Evolutionary conservation across 2,113 vertebrate species (phyloP).

Genomic region (Pyrgilauda ruficollis): DNA sequence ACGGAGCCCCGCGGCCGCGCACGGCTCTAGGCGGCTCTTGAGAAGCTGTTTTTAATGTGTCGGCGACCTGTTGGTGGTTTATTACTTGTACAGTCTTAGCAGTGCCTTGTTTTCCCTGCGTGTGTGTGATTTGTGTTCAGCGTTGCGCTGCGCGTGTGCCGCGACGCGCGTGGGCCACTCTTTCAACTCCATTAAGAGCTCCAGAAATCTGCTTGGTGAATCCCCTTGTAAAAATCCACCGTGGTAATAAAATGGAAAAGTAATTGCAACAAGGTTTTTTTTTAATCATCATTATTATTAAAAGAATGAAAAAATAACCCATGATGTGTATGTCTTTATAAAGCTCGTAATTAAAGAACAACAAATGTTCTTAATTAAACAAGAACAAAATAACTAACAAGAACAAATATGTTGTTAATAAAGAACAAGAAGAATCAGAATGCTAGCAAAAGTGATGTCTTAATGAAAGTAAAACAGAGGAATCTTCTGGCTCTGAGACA

Average conservation of each 20-base stretch:
- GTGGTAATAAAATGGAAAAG: slow-evolving; percentile 16
- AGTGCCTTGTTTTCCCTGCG: slow-evolving; percentile 43
- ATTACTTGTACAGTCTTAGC: slow-evolving; percentile 7
- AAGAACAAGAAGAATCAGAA: background rate
- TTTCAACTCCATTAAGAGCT: background rate
- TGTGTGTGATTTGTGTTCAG: background rate
- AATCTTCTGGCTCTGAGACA: background rate
- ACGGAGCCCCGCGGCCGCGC: slow-evolving; percentile 40
- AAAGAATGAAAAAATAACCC: slow-evolving; percentile 11
- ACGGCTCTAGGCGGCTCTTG: slow-evolving; percentile 64
- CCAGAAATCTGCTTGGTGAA: background rate
- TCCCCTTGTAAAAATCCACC: background rate
- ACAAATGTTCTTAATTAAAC: background rate
- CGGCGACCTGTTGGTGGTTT: background rate
- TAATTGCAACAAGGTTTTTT: slow-evolving; percentile 6
- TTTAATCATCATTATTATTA: slow-evolving; percentile 27
- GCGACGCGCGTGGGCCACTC: background rate
- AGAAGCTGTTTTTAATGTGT: background rate
- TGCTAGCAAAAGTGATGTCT: background rate
- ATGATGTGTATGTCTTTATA: background rate
- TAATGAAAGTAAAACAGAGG: background rate
- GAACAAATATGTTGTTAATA: background rate
- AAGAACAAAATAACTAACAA: background rate
- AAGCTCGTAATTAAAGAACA: background rate
- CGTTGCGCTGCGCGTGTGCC: background rate